Base-by-base conservation (phyloP, 1,140 invertebrate genomes). In the Ectropis grisescens region DNA sequence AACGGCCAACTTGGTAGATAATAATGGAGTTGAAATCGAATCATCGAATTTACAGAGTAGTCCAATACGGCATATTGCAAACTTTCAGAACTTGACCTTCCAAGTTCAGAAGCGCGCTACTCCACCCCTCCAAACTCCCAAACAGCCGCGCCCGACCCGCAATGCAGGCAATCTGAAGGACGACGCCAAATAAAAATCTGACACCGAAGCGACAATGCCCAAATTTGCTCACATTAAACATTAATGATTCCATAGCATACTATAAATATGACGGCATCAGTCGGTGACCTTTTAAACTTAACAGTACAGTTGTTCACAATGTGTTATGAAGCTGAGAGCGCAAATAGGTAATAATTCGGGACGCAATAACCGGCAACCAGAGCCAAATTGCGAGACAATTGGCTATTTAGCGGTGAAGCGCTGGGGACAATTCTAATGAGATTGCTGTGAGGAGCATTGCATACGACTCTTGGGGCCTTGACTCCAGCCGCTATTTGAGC, bases 151-250 rank as follows among this genome's bases (percentile, higher is more conserved):
- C 52, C 49, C 46, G 41, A 32, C 52, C 71, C 70, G 69, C 72
- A 74, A 65, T 78, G 72, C 72, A 74, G 69, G 55, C 53, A 58
- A 62, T 58, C 52, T 58, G 52, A 69, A 59, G 54, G 56, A 59
- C 59, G 38, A 46, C 47, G 30, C 47, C 43, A 62, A 60, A 58
- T 57, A 56, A 46, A 42, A 47, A 45, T 37, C 29, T 42, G 41
- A 45, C 40, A 25, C 16, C n/a, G n/a, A n/a, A n/a, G n/a, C n/a
- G n/a, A n/a, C n/a, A n/a, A n/a, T 14, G 33, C 29, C 16, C 19
- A 35, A 35, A 14, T n/a, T n/a, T n/a, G n/a, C n/a, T n/a, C n/a
- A n/a, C n/a, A n/a, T n/a, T n/a, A n/a, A n/a, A n/a, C n/a, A n/a
- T n/a, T n/a, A n/a, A n/a, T n/a, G n/a, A n/a, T n/a, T n/a, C n/a